phyloP scores from a whole-genome alignment of 2,797 vertebrate genomes.

The Morelia viridis region DNA sequence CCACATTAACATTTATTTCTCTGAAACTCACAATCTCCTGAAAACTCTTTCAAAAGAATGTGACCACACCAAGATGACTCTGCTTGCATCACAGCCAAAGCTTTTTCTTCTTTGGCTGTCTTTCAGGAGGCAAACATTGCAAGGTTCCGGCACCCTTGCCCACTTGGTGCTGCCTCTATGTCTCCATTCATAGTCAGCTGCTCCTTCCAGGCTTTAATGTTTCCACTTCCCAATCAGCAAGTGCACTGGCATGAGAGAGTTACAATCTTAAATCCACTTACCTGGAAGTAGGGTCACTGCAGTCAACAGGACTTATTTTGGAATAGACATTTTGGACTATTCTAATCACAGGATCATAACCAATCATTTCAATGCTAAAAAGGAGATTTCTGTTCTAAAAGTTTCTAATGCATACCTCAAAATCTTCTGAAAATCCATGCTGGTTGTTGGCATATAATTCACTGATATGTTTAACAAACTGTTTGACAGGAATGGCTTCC shows the following conservation, averaged over 20 bases:
- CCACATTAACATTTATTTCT: neutral
- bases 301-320: neutral
- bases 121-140: neutral
- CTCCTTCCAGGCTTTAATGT: neutral
- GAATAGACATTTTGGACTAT: neutral
- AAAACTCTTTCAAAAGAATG: neutral
- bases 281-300: neutral
- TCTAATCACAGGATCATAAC: neutral
- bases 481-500: conserved; percentile 95
- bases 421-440: conserved; percentile 95
- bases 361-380: neutral
- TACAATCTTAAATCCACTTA: neutral
- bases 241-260: neutral
- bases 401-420: conserved; percentile 82
- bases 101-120: neutral
- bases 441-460: conserved; percentile 96
- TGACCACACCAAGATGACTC: neutral
- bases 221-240: neutral
- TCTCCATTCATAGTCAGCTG: neutral
- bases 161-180: neutral
- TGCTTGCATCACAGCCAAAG: neutral
- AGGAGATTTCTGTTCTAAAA: conserved; percentile 42
- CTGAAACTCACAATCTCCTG: neutral
- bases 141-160: neutral
- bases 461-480: conserved; percentile 94